phyloP scores from a whole-genome alignment of 2,888 invertebrate genomes.

The Morpho deidamia region DNA sequence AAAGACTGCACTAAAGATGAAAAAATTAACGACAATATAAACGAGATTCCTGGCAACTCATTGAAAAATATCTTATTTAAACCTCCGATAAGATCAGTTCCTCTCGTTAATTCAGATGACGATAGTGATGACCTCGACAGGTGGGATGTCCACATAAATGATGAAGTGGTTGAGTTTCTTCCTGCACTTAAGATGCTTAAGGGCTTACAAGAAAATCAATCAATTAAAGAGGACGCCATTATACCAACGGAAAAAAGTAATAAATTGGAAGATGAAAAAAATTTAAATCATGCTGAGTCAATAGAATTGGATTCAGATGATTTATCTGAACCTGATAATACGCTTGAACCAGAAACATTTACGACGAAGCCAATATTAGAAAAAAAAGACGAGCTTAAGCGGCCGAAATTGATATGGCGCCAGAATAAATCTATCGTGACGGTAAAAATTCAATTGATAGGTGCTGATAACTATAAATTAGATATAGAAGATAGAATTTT shows the following conservation, averaged over 20 bases:
- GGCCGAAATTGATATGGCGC: constrained; percentile 55
- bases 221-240: not conserved
- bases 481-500: constrained; percentile 40
- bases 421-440: constrained; percentile 45
- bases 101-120: constrained; percentile 44
- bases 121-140: constrained; percentile 33
- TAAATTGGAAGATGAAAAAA: not conserved
- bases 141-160: constrained; percentile 42
- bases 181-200: constrained; percentile 4
- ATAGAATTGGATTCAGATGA: constrained; percentile 41
- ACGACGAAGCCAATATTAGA: constrained; percentile 11
- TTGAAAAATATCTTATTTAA: constrained; percentile 23
- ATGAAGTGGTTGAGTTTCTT: constrained; percentile 28
- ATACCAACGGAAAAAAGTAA: not conserved
- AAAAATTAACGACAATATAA: not conserved
- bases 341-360: constrained; percentile 1
- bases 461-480: constrained; percentile 48
- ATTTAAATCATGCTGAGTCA: constrained; percentile 3
- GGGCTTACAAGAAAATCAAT: not conserved
- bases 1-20: not conserved
- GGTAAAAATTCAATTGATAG: constrained; percentile 55
- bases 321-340: constrained; percentile 30
- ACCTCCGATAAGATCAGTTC: constrained; percentile 44
- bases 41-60: not conserved
- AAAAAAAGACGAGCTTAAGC: constrained; percentile 30